Evolutionary conservation across 1,140 invertebrate genomes (phyloP).

Genomic region (Drosophila neocordata): DNA sequence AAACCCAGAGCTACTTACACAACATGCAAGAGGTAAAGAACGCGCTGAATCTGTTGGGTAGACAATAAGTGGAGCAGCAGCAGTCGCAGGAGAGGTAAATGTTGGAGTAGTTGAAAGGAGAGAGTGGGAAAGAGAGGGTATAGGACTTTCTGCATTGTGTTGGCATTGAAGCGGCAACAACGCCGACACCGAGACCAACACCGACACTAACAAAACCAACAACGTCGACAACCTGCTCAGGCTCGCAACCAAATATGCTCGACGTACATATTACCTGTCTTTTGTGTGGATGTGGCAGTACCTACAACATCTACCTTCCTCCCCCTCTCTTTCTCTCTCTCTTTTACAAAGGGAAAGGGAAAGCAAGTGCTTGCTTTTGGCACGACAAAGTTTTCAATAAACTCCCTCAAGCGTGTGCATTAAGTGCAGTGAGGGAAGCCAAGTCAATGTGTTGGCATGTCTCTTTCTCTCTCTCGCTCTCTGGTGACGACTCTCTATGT

Average conservation of each 20-base stretch:
- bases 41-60: conserved; percentile 4
- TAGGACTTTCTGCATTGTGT: conserved; percentile 34
- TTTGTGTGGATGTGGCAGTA: conserved; percentile 44
- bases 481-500: not conserved
- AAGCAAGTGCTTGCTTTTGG: conserved; percentile 64
- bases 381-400: conserved; percentile 81
- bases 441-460: conserved; percentile 32
- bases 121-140: not conserved
- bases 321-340: not conserved
- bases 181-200: conserved; percentile 22
- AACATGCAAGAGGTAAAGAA: not conserved
- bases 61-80: conserved; percentile 22
- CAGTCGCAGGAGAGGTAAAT: not conserved
- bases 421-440: conserved; percentile 72
- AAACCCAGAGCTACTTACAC: conserved; percentile 66
- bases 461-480: not conserved
- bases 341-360: conserved; percentile 24
- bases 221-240: conserved; percentile 61
- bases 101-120: no score
- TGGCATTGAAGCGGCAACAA: conserved; percentile 67
- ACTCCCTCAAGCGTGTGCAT: conserved; percentile 81
- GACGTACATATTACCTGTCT: conserved; percentile 73
- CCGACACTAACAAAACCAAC: conserved; percentile 30
- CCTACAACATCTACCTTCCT: not conserved
- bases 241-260: conserved; percentile 67